Percentiles rank a stretch among this genome's conserved stretches.
Conservation (phyloP, 2,113 vertebrate species). For the Mus spicilegus region DNA sequence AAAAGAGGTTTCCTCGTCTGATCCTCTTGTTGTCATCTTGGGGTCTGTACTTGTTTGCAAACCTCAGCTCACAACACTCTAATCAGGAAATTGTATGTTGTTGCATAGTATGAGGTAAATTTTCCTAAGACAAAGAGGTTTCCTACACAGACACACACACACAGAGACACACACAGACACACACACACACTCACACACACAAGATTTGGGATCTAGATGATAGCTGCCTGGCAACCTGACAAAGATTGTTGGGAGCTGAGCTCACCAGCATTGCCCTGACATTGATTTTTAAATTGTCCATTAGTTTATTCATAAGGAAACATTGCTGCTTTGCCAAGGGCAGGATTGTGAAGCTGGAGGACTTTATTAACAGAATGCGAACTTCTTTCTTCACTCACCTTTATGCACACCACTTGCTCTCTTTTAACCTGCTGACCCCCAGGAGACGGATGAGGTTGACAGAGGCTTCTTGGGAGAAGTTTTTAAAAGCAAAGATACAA, state of each 20-base stretch:
- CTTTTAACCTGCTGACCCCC: not conserved
- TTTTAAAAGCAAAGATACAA: not conserved
- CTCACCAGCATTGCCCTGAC: not conserved
- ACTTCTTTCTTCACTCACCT: not conserved
- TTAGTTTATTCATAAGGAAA: constrained; percentile 45
- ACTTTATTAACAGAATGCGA: not conserved
- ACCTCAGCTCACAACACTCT: not conserved
- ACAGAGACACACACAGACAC: not conserved
- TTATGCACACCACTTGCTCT: not conserved
- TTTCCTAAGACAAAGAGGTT: not conserved
- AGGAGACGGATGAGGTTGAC: fast-evolving
- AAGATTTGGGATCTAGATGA: not conserved
- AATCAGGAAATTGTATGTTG: fast-evolving
- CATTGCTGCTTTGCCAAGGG: constrained; percentile 30
- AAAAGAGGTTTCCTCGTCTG: not conserved
- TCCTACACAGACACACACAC: not conserved
- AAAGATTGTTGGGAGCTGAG: not conserved
- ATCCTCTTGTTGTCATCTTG: not conserved
- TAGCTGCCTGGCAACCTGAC: not conserved
- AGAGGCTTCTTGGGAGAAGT: not conserved
- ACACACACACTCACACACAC: not conserved
- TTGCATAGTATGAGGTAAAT: not conserved
- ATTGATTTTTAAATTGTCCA: constrained; percentile 66
- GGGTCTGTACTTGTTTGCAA: not conserved
- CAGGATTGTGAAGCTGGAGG: constrained; percentile 1